Evolutionary conservation across 2,797 vertebrate genomes (phyloP), one percentile per base, ranked within the genome.

Genomic region (Karalla daura): DNA sequence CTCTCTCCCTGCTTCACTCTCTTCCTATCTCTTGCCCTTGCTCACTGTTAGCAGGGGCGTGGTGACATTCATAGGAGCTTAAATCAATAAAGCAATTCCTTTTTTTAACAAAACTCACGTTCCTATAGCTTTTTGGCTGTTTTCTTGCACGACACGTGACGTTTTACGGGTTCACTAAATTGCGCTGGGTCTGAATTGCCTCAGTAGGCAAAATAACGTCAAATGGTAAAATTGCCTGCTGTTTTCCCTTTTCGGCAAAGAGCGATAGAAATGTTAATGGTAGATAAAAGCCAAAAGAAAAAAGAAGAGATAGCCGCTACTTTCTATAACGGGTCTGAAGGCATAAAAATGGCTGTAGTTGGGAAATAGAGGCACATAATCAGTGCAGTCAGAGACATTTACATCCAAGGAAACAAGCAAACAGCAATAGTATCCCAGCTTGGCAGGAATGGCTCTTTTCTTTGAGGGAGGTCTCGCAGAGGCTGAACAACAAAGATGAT

Each of bases 31-130:
- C 63, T 27, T 30, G 54, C 25, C 39, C 58, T 64, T 53, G 49
- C 66, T 72, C 18, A 53, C 51, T 65, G 5, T 70, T 51, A 71
- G 70, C 74, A 59, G 54, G 53, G 66, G 46, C 52, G 55, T 21
- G 18, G 55, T 75, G 74, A 68, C 78, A 78, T 79, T 84, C 49
- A 68, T 9, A 39, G 65, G 45, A 55, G 50, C 53, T 15, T 35
- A 67, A 84, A 86, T 86, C 87, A 83, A 86, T 84, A 87, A 62
- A 7, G 55, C 55, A 71, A 69, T 78, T 49, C 52, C 52, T 68
- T 44, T 76, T 23, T 44, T 74, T 60, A 74, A 74, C 59, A 70
- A 63, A 74, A 52, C 39, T 40, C 23, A 27, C 51, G 43, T n/a
- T 28, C 61, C 39, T 33, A 28, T 25, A 30, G n/a, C 40, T 36